These are phyloP conservation scores for Synergus gifuensis DNA, from an alignment of 2,888 invertebrate species.

Conservation along the genomic window DNA sequence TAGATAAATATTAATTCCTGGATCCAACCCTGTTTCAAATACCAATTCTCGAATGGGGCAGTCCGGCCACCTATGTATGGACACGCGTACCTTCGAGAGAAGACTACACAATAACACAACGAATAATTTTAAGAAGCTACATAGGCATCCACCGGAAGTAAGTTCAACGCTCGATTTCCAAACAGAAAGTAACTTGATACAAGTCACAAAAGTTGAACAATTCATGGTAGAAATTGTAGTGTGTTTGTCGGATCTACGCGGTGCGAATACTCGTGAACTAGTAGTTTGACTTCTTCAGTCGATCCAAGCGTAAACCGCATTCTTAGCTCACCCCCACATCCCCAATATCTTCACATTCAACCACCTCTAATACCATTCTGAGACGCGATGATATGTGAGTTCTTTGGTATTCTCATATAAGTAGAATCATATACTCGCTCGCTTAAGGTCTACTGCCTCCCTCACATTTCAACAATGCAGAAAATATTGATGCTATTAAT, in stretches of 20 bases:
- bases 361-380: conserved; percentile 8
- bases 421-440: not conserved
- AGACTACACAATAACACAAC: no score
- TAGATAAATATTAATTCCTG: not conserved
- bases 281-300: conserved; percentile 20
- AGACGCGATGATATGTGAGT: conserved; percentile 19
- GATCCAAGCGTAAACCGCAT: conserved; percentile 24
- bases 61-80: not conserved
- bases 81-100: not conserved
- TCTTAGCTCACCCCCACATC: conserved; percentile 18
- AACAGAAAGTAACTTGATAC: not conserved
- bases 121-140: not conserved
- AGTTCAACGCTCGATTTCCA: not conserved
- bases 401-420: not conserved
- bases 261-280: conserved; percentile 33
- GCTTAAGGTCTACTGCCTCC: not conserved
- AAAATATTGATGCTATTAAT: not conserved
- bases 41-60: not conserved
- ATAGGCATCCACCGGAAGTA: not conserved
- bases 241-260: conserved; percentile 27
- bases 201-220: not conserved
- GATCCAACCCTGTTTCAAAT: not conserved
- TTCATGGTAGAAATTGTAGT: not conserved
- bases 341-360: conserved; percentile 6
- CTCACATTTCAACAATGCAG: not conserved